Conservation (phyloP, 2,888 invertebrate genomes). For the Uloborus plumipes region DNA sequence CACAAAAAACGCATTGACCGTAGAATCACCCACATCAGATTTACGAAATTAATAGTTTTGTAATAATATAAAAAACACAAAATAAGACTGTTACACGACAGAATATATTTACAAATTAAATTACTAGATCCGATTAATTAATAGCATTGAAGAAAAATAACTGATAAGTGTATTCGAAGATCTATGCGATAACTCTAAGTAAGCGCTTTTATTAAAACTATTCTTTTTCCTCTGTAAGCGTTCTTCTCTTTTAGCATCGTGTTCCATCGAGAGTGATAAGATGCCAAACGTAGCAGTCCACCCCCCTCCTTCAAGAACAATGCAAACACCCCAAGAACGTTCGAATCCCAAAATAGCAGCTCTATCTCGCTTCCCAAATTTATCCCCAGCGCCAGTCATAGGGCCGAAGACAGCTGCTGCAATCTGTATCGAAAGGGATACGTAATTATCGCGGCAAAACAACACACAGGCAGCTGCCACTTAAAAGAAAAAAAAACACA, state of each 20-base stretch:
- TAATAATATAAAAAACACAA: no score
- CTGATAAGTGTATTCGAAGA: no score
- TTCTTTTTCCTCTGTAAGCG: neutral
- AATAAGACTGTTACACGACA: no score
- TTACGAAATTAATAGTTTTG: no score
- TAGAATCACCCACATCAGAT: no score
- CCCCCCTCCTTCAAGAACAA: constrained; percentile 25
- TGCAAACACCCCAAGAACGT: constrained; percentile 20
- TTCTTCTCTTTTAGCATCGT: neutral
- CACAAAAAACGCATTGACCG: no score
- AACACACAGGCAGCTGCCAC: constrained; percentile 34
- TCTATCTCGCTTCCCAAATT: constrained; percentile 52
- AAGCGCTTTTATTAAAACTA: neutral
- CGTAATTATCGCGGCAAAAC: constrained; percentile 51
- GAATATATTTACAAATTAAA: no score
- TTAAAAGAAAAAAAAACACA: constrained; percentile 16
- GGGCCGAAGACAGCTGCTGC: constrained; percentile 41
- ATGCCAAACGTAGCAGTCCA: constrained; percentile 9
- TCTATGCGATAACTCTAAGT: no score
- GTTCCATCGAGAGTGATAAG: neutral
- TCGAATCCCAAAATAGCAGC: constrained; percentile 53
- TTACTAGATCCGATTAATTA: no score
- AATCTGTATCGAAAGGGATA: constrained; percentile 59
- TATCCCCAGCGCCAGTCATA: constrained; percentile 20
- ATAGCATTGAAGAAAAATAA: no score